A percentile compares a stretch with the other conserved stretches of the same genome.
Conservation (phyloP, 2,888 invertebrate species). For the Spilosoma lubricipeda region DNA sequence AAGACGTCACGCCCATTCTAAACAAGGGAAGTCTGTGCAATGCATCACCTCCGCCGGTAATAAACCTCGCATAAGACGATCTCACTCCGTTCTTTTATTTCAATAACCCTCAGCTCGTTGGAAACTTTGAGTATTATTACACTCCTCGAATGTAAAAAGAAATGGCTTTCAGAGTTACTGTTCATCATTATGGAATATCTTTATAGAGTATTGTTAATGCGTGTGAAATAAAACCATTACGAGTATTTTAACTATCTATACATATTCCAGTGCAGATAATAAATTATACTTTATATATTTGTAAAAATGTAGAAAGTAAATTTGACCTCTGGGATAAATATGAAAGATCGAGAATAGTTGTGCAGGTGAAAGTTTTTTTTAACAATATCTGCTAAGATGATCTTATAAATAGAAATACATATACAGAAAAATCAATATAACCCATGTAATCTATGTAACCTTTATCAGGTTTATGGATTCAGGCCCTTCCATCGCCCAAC, state of each 20-base stretch:
- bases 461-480: no score
- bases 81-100: constrained; percentile 71
- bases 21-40: constrained; percentile 62
- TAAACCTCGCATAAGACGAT: constrained; percentile 64
- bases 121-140: constrained; percentile 71
- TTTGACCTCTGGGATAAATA: neutral
- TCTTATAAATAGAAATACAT: no score
- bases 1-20: constrained; percentile 54
- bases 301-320: neutral
- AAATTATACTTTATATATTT: no score
- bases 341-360: neutral
- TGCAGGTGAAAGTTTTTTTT: neutral
- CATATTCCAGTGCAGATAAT: neutral
- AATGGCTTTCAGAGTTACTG: constrained; percentile 41
- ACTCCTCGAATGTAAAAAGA: constrained; percentile 62
- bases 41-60: constrained; percentile 68
- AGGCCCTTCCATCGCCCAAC: no score
- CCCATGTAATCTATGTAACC: no score
- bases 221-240: constrained; percentile 32
- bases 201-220: constrained; percentile 30
- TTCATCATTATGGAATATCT: constrained; percentile 41
- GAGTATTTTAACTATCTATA: constrained; percentile 15
- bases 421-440: no score
- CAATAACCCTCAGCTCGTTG: constrained; percentile 70
- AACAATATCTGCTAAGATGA: neutral